Evolutionary conservation across 2,113 vertebrate species (phyloP).

Genomic region (Daboia siamensis): DNA sequence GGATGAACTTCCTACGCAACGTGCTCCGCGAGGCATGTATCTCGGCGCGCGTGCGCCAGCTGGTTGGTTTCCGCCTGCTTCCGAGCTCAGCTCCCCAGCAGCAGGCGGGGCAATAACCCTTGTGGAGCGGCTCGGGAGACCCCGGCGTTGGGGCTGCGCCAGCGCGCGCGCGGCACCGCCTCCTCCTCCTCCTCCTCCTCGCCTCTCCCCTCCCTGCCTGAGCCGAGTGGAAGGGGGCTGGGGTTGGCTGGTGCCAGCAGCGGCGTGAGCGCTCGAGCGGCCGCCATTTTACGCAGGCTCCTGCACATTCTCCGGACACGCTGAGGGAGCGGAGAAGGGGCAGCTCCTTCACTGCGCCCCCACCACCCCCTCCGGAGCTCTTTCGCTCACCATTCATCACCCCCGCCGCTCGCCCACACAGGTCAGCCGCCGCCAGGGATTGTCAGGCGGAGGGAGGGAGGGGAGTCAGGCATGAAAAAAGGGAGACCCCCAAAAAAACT

Average conservation of each 20-base stretch:
- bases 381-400: constrained; percentile 35
- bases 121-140: constrained; percentile 78
- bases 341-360: constrained; percentile 74
- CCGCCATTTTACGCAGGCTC: constrained; percentile 93
- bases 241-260: constrained; percentile 70
- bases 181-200: neutral
- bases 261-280: constrained; percentile 77
- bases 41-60: constrained; percentile 10
- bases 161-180: constrained; percentile 29
- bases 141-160: constrained; percentile 62
- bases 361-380: constrained; percentile 35
- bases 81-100: neutral
- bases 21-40: constrained; percentile 2
- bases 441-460: constrained; percentile 22
- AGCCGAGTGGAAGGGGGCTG: constrained; percentile 70
- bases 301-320: constrained; percentile 75
- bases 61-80: neutral
- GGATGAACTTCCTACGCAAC: constrained; percentile 6
- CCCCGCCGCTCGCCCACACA: neutral
- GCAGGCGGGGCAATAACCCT: constrained; percentile 56
- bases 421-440: constrained; percentile 6
- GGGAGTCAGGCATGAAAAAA: neutral
- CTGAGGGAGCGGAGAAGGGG: constrained; percentile 78
- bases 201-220: constrained; percentile 9
- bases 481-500: neutral